Conservation (phyloP, 2,888 invertebrate species). For the Tinea trinotella region DNA sequence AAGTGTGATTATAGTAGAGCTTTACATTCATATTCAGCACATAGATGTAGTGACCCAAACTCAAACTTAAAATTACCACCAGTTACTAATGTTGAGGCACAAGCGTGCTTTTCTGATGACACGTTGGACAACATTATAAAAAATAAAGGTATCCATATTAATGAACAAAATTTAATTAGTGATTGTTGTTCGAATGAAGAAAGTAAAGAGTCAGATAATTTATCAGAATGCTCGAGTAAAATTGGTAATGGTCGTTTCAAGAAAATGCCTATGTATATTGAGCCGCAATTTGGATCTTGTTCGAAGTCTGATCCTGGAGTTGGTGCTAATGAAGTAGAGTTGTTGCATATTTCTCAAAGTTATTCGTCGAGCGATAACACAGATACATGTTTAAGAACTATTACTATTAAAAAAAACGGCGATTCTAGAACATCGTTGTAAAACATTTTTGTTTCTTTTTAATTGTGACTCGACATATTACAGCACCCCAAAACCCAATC, state of each 20-base stretch:
- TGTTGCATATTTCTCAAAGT: conserved; percentile 24
- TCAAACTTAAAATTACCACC: neutral
- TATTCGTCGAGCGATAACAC: conserved; percentile 41
- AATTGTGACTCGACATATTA: too few relatives aligned
- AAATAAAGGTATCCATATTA: conserved; percentile 36
- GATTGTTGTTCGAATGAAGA: neutral
- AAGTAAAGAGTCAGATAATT: neutral
- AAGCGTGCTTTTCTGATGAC: conserved; percentile 50
- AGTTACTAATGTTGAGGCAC: conserved; percentile 41
- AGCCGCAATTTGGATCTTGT: neutral
- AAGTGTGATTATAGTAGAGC: too few relatives aligned
- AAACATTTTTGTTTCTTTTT: too few relatives aligned
- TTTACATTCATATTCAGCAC: conserved; percentile 27
- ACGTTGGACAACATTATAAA: conserved; percentile 53
- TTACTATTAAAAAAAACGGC: conserved; percentile 27
- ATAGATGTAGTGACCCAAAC: neutral
- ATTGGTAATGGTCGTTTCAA: neutral
- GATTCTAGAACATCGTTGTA: conserved; percentile 45
- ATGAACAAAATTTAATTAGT: neutral
- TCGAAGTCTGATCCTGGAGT: neutral
- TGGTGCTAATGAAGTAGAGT: neutral
- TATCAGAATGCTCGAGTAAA: neutral
- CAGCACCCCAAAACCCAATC: too few relatives aligned
- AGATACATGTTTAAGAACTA: conserved; percentile 32
- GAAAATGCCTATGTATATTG: neutral